Evolutionary conservation across 2,888 invertebrate genomes (phyloP).

Genomic region (Crocallis elinguaria): DNA sequence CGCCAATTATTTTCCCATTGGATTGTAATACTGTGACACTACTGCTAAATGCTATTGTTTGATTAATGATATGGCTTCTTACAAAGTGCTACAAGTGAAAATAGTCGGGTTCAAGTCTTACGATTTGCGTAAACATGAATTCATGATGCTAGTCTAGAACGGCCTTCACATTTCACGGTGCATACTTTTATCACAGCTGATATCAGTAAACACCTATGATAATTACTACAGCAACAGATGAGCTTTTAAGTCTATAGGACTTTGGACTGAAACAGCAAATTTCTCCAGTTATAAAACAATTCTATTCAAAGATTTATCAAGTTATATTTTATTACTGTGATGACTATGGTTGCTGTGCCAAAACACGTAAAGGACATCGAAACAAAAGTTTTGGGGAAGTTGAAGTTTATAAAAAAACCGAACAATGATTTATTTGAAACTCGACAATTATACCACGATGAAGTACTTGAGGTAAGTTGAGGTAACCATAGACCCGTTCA

Average conservation of each 20-base stretch:
- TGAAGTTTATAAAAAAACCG: conserved; percentile 54
- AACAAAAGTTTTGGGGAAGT: conserved; percentile 47
- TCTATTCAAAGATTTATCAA: background rate
- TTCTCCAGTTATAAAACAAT: too few relatives aligned
- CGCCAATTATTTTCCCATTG: too few relatives aligned
- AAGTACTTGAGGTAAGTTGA: conserved; percentile 59
- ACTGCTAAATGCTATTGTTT: too few relatives aligned
- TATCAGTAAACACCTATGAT: conserved; percentile 44
- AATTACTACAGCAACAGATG: conserved; percentile 63
- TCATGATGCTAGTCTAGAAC: too few relatives aligned
- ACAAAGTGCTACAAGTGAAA: too few relatives aligned
- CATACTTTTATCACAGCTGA: background rate
- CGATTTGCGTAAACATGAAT: too few relatives aligned
- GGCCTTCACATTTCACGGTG: too few relatives aligned
- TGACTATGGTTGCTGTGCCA: conserved; percentile 47
- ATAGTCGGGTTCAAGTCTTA: too few relatives aligned
- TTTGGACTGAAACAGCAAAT: background rate
- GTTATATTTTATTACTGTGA: background rate
- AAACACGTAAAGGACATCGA: conserved; percentile 67
- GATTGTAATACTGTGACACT: too few relatives aligned
- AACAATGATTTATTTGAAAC: conserved; percentile 59
- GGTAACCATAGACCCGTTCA: background rate
- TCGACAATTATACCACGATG: conserved; percentile 62
- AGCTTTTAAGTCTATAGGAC: background rate
- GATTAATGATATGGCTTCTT: too few relatives aligned